Base-by-base conservation (phyloP, 1,140 invertebrate genomes). In the Manduca sexta region DNA sequence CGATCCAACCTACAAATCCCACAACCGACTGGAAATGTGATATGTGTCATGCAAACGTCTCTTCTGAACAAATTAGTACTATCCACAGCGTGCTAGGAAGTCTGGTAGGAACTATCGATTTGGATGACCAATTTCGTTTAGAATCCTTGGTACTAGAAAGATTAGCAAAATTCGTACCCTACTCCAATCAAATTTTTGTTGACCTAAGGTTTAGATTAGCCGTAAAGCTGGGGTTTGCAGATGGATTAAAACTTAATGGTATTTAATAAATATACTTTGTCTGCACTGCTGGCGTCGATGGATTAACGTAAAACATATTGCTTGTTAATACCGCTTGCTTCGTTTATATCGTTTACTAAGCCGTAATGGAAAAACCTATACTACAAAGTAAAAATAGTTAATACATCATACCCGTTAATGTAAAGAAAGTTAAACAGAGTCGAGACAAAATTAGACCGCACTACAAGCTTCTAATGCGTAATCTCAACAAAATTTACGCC, bases 111-210 rank as follows among this genome's bases (percentile, higher is more conserved):
- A 63, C 69, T 15, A 52, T 85, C 12, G 52, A 79, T 10, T 39
- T 78, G 13, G 73, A 84, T 21, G 63, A 76, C 43, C 61, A 80
- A 41, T 64, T 84, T 16, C 48, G 65, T 15, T 70, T 87, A 45
- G 73, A 88, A 37, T 64, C 73, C 46, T 63, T 79, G 47, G 51
- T 88, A 15, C 54, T 84, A 37, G 63, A 74, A 35, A 82, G 78
- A 56, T 49, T 89, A 16, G 52, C 59, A 18, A 67, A 64, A 7
- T 74, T 88, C 34, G 64, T 88, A 21, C 85, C 86, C 0, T 74
- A 74, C 39, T 73, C 64, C 29, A 88, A 83, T 64, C 82, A 88
- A 49, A 82, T 88, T 18, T 75, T 84, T 49, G 70, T 87, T 4
- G 86, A 88, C 57, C 53, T 88, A 18, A 52, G 59, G 21, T 55